phyloP scores from a whole-genome alignment of 2,888 invertebrate genomes.

The Drosophila histrio region DNA sequence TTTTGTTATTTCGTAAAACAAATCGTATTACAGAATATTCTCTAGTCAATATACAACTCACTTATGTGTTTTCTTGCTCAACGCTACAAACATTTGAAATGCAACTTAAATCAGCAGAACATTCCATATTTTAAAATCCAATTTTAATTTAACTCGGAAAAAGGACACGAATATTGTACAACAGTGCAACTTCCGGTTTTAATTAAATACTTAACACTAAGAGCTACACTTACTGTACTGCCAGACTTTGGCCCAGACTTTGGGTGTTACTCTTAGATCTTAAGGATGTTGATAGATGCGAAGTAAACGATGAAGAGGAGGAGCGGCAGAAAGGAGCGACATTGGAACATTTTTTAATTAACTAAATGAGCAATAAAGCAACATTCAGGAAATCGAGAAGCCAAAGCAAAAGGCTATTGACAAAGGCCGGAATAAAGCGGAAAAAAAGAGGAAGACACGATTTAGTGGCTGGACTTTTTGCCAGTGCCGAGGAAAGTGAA shows the following conservation, averaged over 20 bases:
- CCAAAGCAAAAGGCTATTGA: slow-evolving; percentile 34
- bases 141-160: background rate
- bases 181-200: background rate
- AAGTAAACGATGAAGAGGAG: too few relatives aligned
- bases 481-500: background rate
- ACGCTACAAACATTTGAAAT: background rate
- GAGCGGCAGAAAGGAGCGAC: background rate
- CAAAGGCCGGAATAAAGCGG: slow-evolving; percentile 16
- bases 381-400: slow-evolving; percentile 33
- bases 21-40: background rate
- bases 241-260: background rate
- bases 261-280: background rate
- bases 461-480: slow-evolving; percentile 1
- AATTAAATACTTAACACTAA: slow-evolving; percentile 5
- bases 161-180: background rate
- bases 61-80: background rate
- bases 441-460: background rate
- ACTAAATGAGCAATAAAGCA: slow-evolving; percentile 36
- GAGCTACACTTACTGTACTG: background rate
- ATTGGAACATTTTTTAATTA: slow-evolving; percentile 35
- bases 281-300: background rate
- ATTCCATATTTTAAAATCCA: background rate
- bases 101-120: background rate
- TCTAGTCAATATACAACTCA: background rate
- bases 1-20: too few relatives aligned